phyloP scores from a whole-genome alignment of 2,797 vertebrate genomes.

The Ctenopoma kingsleyae region DNA sequence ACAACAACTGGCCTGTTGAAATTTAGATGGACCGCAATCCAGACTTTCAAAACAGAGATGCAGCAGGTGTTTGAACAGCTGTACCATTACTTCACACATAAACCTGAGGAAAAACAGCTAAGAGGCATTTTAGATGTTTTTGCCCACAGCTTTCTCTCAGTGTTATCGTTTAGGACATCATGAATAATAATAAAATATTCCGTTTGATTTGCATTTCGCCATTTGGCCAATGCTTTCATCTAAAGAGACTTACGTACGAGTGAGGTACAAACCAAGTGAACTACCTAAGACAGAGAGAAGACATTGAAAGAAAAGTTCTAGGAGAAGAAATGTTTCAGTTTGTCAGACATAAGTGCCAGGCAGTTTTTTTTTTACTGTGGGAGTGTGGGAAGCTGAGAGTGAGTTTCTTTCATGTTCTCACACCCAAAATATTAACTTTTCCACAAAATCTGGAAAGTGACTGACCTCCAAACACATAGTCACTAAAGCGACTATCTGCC shows the following conservation, averaged over 20 bases:
- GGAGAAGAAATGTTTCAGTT: no score
- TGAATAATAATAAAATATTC: not conserved
- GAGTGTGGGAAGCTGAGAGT: no score
- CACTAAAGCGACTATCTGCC: no score
- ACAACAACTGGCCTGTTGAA: not conserved
- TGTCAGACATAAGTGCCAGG: no score
- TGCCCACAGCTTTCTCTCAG: not conserved
- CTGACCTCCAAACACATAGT: not conserved
- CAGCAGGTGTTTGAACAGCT: constrained; percentile 21
- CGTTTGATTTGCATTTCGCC: not conserved
- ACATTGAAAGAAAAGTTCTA: no score
- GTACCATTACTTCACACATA: constrained; percentile 8
- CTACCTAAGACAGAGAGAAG: not conserved
- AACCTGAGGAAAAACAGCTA: constrained; percentile 9
- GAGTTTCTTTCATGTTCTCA: no score
- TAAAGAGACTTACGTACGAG: not conserved
- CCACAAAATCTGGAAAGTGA: no score
- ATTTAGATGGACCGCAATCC: not conserved
- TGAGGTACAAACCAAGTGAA: not conserved
- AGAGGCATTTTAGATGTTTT: constrained; percentile 4
- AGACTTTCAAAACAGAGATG: constrained; percentile 3
- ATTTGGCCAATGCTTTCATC: not conserved
- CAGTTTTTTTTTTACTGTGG: no score
- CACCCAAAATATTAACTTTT: no score
- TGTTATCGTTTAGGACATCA: not conserved